Evolutionary conservation across 1,140 invertebrate species (phyloP).

Genomic region (Pomacea maculata): DNA sequence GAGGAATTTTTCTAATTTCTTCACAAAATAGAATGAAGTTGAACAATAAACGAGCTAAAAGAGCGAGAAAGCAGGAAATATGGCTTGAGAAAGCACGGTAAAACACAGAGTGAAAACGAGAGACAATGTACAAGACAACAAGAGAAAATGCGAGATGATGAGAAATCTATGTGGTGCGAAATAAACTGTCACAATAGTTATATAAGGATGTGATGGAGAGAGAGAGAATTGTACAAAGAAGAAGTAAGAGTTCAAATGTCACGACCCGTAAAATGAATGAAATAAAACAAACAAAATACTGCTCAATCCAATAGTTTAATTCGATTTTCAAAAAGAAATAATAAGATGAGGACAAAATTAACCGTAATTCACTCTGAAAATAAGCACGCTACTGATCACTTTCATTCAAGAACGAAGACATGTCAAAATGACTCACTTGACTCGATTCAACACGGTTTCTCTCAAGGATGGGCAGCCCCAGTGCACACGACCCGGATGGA

Average conservation of each 20-base stretch:
- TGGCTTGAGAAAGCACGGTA: neutral
- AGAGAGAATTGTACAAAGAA: too few species aligned
- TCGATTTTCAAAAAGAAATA: too few species aligned
- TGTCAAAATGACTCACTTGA: constrained; percentile 32
- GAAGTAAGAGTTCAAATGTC: too few species aligned
- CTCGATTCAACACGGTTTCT: constrained; percentile 33
- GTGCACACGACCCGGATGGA: constrained; percentile 32
- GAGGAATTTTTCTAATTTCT: neutral
- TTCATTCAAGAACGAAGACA: neutral
- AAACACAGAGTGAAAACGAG: neutral
- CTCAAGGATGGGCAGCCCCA: constrained; percentile 34
- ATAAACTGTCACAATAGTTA: too few species aligned
- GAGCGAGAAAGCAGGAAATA: neutral
- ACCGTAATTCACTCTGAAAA: neutral
- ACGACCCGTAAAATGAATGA: too few species aligned
- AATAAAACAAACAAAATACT: too few species aligned
- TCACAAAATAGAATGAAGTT: too few species aligned
- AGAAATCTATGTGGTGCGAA: too few species aligned
- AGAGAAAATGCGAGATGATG: too few species aligned
- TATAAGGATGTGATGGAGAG: too few species aligned
- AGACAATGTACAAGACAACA: neutral
- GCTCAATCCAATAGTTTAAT: too few species aligned
- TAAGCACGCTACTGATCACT: neutral
- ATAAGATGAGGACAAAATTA: too few species aligned
- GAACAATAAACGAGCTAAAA: neutral